phyloP scores from a whole-genome alignment of 2,888 invertebrate genomes.

The Drosophila mettleri region DNA sequence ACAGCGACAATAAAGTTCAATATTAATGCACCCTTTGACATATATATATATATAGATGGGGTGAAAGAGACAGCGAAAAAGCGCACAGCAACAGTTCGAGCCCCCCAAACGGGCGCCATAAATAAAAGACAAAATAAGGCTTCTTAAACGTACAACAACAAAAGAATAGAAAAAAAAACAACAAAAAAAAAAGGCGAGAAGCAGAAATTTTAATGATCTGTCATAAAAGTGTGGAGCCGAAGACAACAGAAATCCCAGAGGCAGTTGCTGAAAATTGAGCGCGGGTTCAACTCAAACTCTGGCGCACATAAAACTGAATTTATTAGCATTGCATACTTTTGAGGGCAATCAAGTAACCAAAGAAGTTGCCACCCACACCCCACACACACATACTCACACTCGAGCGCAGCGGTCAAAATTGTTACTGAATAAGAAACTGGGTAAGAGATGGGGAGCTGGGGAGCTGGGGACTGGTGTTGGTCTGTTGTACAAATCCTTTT shows the following conservation, averaged over 20 bases:
- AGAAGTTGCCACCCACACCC: slow-evolving; percentile 24
- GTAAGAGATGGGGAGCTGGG: too few relatives aligned
- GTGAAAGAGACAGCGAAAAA: background rate
- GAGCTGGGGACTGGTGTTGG: background rate
- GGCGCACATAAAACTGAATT: slow-evolving; percentile 71
- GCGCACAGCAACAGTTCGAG: slow-evolving; percentile 30
- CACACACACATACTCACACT: background rate
- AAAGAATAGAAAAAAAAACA: slow-evolving; percentile 15
- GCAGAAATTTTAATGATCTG: slow-evolving; percentile 75
- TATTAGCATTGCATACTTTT: slow-evolving; percentile 78
- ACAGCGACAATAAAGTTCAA: slow-evolving; percentile 76
- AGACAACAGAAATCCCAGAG: slow-evolving; percentile 23
- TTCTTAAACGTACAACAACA: slow-evolving; percentile 58
- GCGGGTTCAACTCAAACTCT: slow-evolving; percentile 3
- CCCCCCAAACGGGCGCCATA: slow-evolving; percentile 62
- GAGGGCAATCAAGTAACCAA: slow-evolving; percentile 75
- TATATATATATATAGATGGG: background rate
- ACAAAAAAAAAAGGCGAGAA: slow-evolving; percentile 17
- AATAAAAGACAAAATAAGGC: slow-evolving; percentile 77
- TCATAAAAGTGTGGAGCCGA: slow-evolving; percentile 67
- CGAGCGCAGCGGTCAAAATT: slow-evolving; percentile 34
- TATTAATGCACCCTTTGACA: slow-evolving; percentile 80
- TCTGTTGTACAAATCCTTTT: slow-evolving; percentile 63
- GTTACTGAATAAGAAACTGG: slow-evolving; percentile 20
- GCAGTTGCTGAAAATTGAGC: slow-evolving; percentile 45